Base-by-base conservation (phyloP, 2,797 vertebrate genomes). In the Emys orbicularis region DNA sequence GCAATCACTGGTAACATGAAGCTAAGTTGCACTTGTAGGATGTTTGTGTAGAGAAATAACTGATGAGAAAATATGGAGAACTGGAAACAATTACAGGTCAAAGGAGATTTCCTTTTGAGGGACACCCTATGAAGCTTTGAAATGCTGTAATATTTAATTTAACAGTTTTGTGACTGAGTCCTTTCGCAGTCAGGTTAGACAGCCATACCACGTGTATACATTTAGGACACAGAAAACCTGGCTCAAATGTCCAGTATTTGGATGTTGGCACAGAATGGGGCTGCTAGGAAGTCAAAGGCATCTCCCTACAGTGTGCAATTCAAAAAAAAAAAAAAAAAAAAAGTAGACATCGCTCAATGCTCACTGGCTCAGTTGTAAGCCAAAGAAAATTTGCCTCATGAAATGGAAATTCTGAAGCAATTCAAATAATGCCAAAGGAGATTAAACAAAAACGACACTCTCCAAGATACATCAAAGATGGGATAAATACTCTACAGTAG, bases 321-420 rank as follows among this genome's bases (percentile, higher is more conserved):
- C 21, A 12, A 41, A 81, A 31, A 41, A 3, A 34, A 13, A 57
- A n/a, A 68, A 88, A 89, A 57, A n/a, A 68, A 83, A 52, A 80
- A 88, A 88, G 18, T 27, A 53, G 54, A 94, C 98, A 98, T 96
- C 94, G 96, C 98, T 97, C 98, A 98, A 98, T 98, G 98, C 98
- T 97, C 98, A 98, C 97, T 86, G 94, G 97, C 96, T 91, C 90
- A 90, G 93, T 96, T 52, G 90, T 91, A 95, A 97, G 98, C 98
- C 98, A 99, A 98, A 96, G 92, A 98, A 98, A 99, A 98, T 97
- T 96, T 94, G 13, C 96, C 96, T 98, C 96, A 96, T 98, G 98
- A 98, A 98, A 98, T 98, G 98, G 98, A 99, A 99, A 99, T 98
- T 98, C 98, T 99, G 98, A 99, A 98, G 96, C 97, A 98, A 97